phyloP scores from a whole-genome alignment of 2,113 vertebrate species.

The Aegotheles bennettii region DNA sequence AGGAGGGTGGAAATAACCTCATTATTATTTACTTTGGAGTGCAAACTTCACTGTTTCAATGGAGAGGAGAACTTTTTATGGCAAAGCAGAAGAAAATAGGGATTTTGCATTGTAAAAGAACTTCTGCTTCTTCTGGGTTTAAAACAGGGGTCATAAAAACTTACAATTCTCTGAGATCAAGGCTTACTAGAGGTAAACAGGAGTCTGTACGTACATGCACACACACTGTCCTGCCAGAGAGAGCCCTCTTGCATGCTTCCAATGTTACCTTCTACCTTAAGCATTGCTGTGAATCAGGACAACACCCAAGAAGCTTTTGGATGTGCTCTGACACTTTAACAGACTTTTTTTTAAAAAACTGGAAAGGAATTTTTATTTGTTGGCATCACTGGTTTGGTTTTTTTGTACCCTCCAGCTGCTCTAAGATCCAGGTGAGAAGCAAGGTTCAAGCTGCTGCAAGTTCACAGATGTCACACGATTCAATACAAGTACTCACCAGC shows the following conservation, averaged over 20 bases:
- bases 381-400: background rate
- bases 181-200: background rate
- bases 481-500: background rate
- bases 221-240: background rate
- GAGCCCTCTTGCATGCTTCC: background rate
- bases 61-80: background rate
- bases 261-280: background rate
- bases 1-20: background rate
- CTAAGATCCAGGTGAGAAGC: background rate
- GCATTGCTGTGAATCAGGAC: background rate
- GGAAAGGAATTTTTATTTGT: background rate
- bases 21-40: background rate
- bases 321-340: background rate
- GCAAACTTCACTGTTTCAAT: background rate
- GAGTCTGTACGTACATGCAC: accelerated
- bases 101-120: background rate
- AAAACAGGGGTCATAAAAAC: background rate
- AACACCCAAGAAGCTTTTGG: background rate
- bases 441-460: slow-evolving; percentile 3
- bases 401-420: background rate
- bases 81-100: background rate
- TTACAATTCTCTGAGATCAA: background rate
- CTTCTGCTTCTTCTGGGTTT: background rate
- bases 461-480: background rate
- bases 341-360: background rate